Base-by-base conservation (phyloP, 2,888 invertebrate species). In the Nephrotoma guestfalica region DNA sequence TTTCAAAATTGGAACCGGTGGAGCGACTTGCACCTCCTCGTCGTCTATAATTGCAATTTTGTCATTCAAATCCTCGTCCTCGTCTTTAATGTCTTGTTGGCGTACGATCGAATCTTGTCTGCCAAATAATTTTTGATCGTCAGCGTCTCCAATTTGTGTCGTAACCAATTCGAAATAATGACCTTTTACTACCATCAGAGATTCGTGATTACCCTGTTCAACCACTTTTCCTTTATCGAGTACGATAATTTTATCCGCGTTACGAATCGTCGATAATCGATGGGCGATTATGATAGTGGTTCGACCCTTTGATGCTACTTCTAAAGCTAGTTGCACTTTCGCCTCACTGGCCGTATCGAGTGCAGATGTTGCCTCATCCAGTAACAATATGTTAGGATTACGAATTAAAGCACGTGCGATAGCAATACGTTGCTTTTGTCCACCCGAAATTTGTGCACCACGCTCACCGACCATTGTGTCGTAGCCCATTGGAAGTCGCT, bases 321-420 rank as follows among this genome's bases (percentile, higher is more conserved):
- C 96, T 88, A 96, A 90, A 0, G 96, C 96, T 41, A 93, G 93
- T 90, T 96, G 96, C 6, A 96, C 96, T 87, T 93, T 94, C 0
- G 94, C 93, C 89, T 96, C 96, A 89, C 95, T 95, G 89, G 94
- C 94, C 0, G 94, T 93, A 91, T 96, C 96, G 88, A 96, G 91
- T 0, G 96, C 96, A 0, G 96, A 96, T 0, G 96, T 96, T 0
- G 96, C 96, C 90, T 96, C 96, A 89, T 96, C 96, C 87, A 95
- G 91, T 0, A 95, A 91, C 18, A 95, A 91, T 88, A 96, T 94
- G 88, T 93, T 93, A 0, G 96, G 96, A 88, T 94, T 92, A 86
- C 95, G 91, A 4, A 96, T 94, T 84, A 96, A 90, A 0, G 96
- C 96, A 86, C 96, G 91, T 0, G 96, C 96, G 87, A 96, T 96